Base-by-base conservation (phyloP, 2,888 invertebrate species). In the Tetanocera ferruginea region DNA sequence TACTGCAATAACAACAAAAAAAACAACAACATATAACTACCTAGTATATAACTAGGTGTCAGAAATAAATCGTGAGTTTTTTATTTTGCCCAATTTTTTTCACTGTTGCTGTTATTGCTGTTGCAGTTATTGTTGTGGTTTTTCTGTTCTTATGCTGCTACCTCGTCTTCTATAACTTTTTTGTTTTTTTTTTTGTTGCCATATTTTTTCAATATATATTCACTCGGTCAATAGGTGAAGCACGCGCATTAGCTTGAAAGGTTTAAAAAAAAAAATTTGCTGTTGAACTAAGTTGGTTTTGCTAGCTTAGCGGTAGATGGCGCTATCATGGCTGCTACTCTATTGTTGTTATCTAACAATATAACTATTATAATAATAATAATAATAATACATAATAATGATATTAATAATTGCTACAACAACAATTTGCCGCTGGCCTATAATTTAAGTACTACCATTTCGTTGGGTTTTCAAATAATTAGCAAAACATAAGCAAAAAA, bases 1-100 rank as follows among this genome's bases (percentile, higher is more conserved):
- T 74, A 57, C 57, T 37, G 17, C 52, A 52, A 52, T 52, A 28
- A 52, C 43, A 75, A 66, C 19, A 66, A 66, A 6, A 49, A 64
- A 23, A 19, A 62, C 19, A 66, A 74, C 3, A 62, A 64, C 9
- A 66, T 62, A 55, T 34, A 72, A 55, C 57, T 57, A 23, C 55
- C n/a, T 8, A n/a, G 23, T 19, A 78, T 69, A 17, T 57, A 72
- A 82, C 81, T 80, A 81, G 81, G 82, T 82, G 82, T 82, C 82
- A 82, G 82, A 78, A 76, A 81, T 82, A 81, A 82, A 81, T 82
- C 81, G 82, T 82, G 82, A 76, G 79, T 79, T 74, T 62, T 78
- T 78, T 76, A 73, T 76, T 79, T 76, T 62, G 43, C 51, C 28
- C 23, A 31, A 37, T 52, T 23, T 31, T 51, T 49, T 62, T 25